These are phyloP conservation scores for Cyclura pinguis DNA, from an alignment of 2,797 vertebrate species.

Conservation along the genomic window DNA sequence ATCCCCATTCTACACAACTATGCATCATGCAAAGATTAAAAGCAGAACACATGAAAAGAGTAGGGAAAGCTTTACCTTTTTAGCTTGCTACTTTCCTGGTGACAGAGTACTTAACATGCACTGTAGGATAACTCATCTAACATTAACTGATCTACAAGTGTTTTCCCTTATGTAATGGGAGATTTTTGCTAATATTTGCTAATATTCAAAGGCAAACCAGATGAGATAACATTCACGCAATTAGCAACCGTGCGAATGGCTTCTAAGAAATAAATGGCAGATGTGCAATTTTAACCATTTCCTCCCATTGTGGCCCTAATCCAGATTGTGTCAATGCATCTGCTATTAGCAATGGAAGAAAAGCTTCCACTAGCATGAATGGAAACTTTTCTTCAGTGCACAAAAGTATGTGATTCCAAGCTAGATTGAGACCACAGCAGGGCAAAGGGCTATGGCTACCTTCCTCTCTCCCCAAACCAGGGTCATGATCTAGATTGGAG, in stretches of 20 bases:
- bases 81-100: not conserved
- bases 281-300: not conserved
- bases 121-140: not conserved
- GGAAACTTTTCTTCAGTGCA: conserved; percentile 6
- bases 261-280: not conserved
- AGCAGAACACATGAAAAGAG: not conserved
- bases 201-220: not conserved
- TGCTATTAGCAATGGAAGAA: not conserved
- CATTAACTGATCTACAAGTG: not conserved
- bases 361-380: not conserved
- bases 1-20: not conserved
- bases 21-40: not conserved
- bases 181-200: not conserved
- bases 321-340: not conserved
- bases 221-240: not conserved
- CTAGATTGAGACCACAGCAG: not conserved
- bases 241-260: not conserved
- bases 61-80: not conserved
- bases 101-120: not conserved
- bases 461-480: not conserved
- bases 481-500: not conserved
- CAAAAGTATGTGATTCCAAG: not conserved
- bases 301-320: not conserved
- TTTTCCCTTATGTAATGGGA: not conserved
- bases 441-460: not conserved